Base-by-base conservation (phyloP, 2,888 invertebrate species). In the Hetaerina titia region DNA sequence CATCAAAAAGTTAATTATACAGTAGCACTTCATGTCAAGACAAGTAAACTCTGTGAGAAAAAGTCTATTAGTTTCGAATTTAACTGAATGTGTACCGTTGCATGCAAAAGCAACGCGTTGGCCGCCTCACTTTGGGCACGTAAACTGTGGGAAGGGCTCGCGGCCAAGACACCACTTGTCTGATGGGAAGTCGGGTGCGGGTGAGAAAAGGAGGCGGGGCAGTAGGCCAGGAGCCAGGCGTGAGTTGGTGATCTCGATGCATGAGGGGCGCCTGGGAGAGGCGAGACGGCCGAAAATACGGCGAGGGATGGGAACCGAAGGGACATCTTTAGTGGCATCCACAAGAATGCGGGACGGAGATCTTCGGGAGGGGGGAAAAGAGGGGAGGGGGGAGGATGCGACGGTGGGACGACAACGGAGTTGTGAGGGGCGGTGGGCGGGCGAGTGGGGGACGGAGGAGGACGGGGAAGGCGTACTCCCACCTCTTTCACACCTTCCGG, bases 401-500 rank as follows among this genome's bases (percentile, higher is more conserved):
- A 58, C 56, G 57, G 7, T 15, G 22, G n/a, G 45, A 45, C 45
- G 45, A 45, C 45, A 45, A 45, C 45, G 22, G 22, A 7, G 89
- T 57, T 8, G 56, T 19, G 64, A 13, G 88, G 56, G 22, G 57
- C 7, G 88, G 88, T 45, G 31, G 56, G 63, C 19, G 63, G 8
- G 60, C 5, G 90, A 15, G 22, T 25, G 90, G 31, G 60, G 64
- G 64, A 64, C 17, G 4, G 15, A 64, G 64, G 45, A 31, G 90
- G 90, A 56, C 25, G 22, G 19, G 19, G 45, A 87, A 31, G 45
- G 64, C 15, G 5, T 15, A 58, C 57, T 89, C 58, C 64, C 64
- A 11, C 56, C 64, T 92, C 69, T 92, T 92, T 92, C 92, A 92
- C 92, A 92, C 92, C 92, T 92, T 64, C 19, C 64, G 64, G 22